Evolutionary conservation across 2,113 vertebrate genomes (phyloP).

Genomic region (Vicugna pacos): DNA sequence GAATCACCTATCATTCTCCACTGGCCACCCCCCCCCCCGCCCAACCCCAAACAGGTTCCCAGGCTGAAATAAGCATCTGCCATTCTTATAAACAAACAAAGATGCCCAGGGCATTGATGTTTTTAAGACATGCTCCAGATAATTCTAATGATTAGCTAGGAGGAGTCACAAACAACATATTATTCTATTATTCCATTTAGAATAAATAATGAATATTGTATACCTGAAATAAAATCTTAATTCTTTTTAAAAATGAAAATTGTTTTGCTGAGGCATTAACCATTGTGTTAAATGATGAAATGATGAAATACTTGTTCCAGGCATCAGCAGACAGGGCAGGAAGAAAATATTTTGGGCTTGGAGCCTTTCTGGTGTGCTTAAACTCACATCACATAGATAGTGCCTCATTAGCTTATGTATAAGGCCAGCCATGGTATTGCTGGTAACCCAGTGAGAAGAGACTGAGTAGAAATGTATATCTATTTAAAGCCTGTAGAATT

Average conservation of each 20-base stretch:
- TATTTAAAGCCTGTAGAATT: background rate
- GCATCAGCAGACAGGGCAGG: background rate
- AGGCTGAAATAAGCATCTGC: background rate
- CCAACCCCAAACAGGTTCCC: background rate
- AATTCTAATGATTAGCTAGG: constrained; percentile 38
- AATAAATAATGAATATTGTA: constrained; percentile 56
- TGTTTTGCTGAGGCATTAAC: constrained; percentile 2
- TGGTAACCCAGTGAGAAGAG: background rate
- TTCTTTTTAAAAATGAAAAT: constrained; percentile 47
- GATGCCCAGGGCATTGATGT: background rate
- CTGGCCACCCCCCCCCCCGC: background rate
- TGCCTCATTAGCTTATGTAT: background rate
- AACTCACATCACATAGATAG: background rate
- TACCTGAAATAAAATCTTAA: constrained; percentile 39
- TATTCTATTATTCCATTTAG: background rate
- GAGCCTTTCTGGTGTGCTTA: background rate
- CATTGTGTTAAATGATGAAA: background rate
- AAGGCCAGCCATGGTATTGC: background rate
- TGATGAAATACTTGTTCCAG: constrained; percentile 20
- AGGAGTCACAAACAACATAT: background rate
- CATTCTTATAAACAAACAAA: background rate
- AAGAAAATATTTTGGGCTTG: constrained; percentile 31
- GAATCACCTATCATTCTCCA: background rate
- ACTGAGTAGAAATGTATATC: background rate
- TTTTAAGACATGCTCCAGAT: constrained; percentile 15